Evolutionary conservation across 2,797 vertebrate species (phyloP).

Genomic region (Manis crassicaudata): DNA sequence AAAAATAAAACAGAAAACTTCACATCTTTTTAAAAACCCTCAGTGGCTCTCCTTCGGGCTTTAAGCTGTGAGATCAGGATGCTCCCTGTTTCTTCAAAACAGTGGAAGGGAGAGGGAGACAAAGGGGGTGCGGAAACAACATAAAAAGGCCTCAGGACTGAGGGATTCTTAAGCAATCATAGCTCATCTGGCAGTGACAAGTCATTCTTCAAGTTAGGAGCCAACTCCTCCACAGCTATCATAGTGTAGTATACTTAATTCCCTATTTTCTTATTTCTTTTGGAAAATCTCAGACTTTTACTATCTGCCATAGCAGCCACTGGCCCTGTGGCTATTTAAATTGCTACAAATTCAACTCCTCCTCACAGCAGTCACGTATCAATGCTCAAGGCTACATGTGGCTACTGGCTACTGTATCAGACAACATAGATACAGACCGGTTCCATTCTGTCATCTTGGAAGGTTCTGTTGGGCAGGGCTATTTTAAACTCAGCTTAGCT

Average conservation of each 20-base stretch:
- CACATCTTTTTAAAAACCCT: not conserved
- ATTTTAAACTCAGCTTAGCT: not conserved
- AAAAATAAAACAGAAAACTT: not conserved
- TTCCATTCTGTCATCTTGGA: not conserved
- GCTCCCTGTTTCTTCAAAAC: not conserved
- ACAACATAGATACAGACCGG: rapidly evolving
- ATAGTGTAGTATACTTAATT: not conserved
- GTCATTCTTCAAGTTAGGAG: not conserved
- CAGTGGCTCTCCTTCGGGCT: not conserved
- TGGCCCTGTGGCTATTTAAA: not conserved
- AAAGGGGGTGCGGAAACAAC: not conserved
- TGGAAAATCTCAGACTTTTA: not conserved
- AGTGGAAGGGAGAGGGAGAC: not conserved
- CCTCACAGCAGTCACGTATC: too few species aligned
- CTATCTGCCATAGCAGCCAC: not conserved
- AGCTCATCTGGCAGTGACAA: not conserved
- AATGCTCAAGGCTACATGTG: not conserved
- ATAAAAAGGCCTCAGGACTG: not conserved
- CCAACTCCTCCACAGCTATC: not conserved
- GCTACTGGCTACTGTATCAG: not conserved
- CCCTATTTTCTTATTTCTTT: not conserved
- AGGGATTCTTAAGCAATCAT: not conserved
- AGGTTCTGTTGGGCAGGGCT: not conserved
- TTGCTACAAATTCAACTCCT: not conserved
- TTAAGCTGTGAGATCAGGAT: not conserved